phyloP scores from a whole-genome alignment of 37 sponge, comb jelly and placozoan species.

The Axinella damicornis region DNA sequence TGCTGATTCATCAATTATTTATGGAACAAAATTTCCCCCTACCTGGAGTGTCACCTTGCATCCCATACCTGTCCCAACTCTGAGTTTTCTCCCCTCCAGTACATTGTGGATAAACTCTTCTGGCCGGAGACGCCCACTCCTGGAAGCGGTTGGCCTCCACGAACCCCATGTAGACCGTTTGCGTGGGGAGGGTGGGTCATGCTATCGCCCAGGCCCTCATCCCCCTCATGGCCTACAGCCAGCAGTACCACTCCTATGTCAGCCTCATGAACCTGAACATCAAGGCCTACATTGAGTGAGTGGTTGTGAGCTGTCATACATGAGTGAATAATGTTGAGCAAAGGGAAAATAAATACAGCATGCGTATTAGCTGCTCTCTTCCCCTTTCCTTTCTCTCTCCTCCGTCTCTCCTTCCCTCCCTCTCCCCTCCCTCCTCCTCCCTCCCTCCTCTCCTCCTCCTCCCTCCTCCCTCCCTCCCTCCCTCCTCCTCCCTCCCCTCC shows the following conservation, averaged over 20 bases:
- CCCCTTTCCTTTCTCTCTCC: too few relatives aligned
- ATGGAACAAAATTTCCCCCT: too few relatives aligned
- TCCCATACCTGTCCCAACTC: too few relatives aligned
- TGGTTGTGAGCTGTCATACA: background rate
- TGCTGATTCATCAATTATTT: too few relatives aligned
- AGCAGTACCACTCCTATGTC: constrained; percentile 80
- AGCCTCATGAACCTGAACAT: constrained; percentile 80
- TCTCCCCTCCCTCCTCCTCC: background rate
- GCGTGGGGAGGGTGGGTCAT: constrained; percentile 59
- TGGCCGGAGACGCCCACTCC: constrained; percentile 81
- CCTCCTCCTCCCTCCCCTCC: background rate
- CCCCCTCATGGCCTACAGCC: constrained; percentile 83
- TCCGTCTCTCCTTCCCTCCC: too few relatives aligned
- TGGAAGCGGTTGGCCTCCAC: constrained; percentile 94
- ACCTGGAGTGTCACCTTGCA: too few relatives aligned
- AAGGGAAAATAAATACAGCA: too few relatives aligned
- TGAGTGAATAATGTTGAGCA: too few relatives aligned
- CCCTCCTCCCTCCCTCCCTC: background rate
- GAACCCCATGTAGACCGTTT: constrained; percentile 84
- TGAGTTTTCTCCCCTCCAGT: constrained; percentile 33
- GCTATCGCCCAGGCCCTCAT: constrained; percentile 80
- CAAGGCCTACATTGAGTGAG: constrained; percentile 78
- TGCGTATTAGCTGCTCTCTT: too few relatives aligned
- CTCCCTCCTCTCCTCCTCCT: background rate
- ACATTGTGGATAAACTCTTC: constrained; percentile 89